phyloP scores from a whole-genome alignment of 2,888 invertebrate genomes.

The Caenorhabditis sp. region DNA sequence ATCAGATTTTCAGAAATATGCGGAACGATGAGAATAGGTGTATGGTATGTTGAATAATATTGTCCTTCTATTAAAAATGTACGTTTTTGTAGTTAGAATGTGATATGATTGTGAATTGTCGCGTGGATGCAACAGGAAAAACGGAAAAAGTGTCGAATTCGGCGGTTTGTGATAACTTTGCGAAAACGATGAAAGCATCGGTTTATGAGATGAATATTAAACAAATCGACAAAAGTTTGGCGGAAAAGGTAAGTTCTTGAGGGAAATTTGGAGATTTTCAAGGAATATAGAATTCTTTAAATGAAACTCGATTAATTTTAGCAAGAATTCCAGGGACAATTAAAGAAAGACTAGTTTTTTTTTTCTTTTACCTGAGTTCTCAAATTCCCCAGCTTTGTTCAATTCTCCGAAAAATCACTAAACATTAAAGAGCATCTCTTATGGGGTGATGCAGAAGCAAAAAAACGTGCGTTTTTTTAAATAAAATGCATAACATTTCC shows the following conservation, averaged over 20 bases:
- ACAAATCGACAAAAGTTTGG: neutral
- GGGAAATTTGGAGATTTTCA: neutral
- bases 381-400: too few species aligned
- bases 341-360: too few species aligned
- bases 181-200: conserved; percentile 9
- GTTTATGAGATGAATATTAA: conserved; percentile 14
- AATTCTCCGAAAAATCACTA: too few species aligned
- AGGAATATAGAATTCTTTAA: too few species aligned
- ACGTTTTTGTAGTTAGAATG: conserved; percentile 24
- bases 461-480: too few species aligned
- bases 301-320: too few species aligned
- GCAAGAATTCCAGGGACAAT: too few species aligned
- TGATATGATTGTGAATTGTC: conserved; percentile 24
- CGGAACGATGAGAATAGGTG: neutral
- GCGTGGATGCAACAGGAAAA: conserved; percentile 10
- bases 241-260: neutral
- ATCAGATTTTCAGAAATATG: conserved; percentile 32
- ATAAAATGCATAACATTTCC: too few species aligned
- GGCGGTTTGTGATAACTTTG: conserved; percentile 8
- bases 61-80: neutral
- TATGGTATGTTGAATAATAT: neutral
- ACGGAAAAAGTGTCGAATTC: conserved; percentile 4
- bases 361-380: too few species aligned
- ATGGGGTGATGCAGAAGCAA: too few species aligned
- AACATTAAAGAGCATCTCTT: too few species aligned